Evolutionary conservation across 2,113 vertebrate species (phyloP).

Genomic region (Mormoops blainvillei): DNA sequence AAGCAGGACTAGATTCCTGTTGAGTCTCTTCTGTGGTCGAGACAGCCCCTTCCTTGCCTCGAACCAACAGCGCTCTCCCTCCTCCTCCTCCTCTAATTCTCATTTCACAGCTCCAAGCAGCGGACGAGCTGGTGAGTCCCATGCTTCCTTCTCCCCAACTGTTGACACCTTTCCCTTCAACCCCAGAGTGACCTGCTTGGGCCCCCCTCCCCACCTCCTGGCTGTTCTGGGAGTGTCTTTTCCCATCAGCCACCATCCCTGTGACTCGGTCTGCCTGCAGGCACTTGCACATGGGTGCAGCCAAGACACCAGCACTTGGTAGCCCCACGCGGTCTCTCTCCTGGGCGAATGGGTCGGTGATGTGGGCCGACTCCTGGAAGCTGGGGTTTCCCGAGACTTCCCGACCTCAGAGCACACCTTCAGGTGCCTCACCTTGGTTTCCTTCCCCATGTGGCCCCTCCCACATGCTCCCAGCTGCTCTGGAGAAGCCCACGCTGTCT

Average conservation of each 20-base stretch:
- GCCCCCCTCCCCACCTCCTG: not conserved
- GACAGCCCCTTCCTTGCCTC: not conserved
- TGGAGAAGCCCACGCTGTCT: slow-evolving; percentile 66
- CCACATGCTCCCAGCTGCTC: not conserved
- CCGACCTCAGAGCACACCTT: not conserved
- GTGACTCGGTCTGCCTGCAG: not conserved
- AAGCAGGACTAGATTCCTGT: not conserved
- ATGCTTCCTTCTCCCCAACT: not conserved
- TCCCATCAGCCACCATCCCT: not conserved
- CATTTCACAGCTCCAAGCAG: slow-evolving; percentile 20
- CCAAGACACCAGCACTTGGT: no score
- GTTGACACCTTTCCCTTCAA: not conserved
- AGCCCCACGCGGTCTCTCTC: not conserved
- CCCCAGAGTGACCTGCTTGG: not conserved
- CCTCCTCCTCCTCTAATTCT: not conserved
- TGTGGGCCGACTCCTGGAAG: not conserved
- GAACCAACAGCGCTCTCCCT: no score
- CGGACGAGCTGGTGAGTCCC: slow-evolving; percentile 59
- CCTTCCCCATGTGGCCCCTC: not conserved
- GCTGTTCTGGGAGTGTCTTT: not conserved
- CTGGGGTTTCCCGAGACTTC: not conserved
- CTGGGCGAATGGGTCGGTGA: not conserved
- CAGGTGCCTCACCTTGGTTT: not conserved
- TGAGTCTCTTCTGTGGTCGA: not conserved
- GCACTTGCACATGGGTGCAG: no score